Percentiles rank a stretch among this genome's conserved stretches.
Evolutionary conservation across 2,888 invertebrate genomes (phyloP).

Genomic region (Cosmia pyralina): DNA sequence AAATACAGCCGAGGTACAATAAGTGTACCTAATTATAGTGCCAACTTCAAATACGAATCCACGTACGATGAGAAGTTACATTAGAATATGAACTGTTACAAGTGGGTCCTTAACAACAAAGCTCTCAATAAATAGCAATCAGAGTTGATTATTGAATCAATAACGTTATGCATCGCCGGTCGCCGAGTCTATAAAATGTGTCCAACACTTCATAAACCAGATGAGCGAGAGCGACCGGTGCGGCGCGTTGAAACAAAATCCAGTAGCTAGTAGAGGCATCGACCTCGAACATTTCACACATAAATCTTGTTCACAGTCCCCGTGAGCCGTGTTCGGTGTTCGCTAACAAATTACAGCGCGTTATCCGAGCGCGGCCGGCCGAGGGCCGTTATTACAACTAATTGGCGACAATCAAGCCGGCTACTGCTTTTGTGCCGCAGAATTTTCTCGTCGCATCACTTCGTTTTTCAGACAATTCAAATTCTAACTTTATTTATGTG

Average conservation of each 20-base stretch:
- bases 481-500: conserved; percentile 48
- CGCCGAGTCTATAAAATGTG: conserved; percentile 67
- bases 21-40: conserved; percentile 67
- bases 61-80: conserved; percentile 30
- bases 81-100: conserved; percentile 35
- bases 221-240: conserved; percentile 58
- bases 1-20: conserved; percentile 67
- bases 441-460: conserved; percentile 74
- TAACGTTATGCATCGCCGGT: conserved; percentile 61
- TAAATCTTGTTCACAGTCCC: conserved; percentile 80
- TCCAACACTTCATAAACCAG: conserved; percentile 72
- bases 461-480: conserved; percentile 67
- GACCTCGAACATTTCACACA: conserved; percentile 85
- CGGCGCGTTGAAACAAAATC: conserved; percentile 61
- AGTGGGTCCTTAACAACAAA: conserved; percentile 48
- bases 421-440: conserved; percentile 79
- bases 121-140: conserved; percentile 69
- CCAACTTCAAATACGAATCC: conserved; percentile 57
- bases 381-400: conserved; percentile 86
- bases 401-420: conserved; percentile 87
- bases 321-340: conserved; percentile 67
- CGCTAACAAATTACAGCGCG: conserved; percentile 83
- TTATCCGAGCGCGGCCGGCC: conserved; percentile 74
- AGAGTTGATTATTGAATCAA: conserved; percentile 70
- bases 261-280: conserved; percentile 74